Percentiles rank a stretch among this genome's conserved stretches.
Evolutionary conservation across 2,888 invertebrate species (phyloP).

Genomic region (Zaprionus obscuricornis): DNA sequence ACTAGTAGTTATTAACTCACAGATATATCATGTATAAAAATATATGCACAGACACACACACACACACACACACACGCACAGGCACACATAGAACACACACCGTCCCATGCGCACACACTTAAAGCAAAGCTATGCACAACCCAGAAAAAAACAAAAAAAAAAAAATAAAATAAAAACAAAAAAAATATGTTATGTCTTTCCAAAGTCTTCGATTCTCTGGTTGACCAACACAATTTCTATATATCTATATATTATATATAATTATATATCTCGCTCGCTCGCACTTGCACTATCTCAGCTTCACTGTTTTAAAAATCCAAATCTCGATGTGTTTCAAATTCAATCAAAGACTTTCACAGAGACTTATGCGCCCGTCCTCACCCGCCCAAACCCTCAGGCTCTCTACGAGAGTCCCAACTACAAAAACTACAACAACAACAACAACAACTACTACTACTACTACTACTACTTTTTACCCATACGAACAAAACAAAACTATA

Average conservation of each 20-base stretch:
- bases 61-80: slow-evolving; percentile 1
- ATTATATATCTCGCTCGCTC: not conserved
- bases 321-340: slow-evolving; percentile 47
- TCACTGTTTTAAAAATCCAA: no score
- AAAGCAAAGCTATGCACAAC: slow-evolving; percentile 46
- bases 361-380: slow-evolving; percentile 52
- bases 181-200: slow-evolving; percentile 21
- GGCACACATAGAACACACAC: slow-evolving; percentile 19
- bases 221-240: not conserved
- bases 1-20: no score
- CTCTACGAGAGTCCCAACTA: slow-evolving; percentile 19
- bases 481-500: slow-evolving; percentile 25
- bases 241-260: no score
- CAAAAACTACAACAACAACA: no score
- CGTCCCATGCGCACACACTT: slow-evolving; percentile 53
- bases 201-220: slow-evolving; percentile 32
- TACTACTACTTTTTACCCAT: no score
- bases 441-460: no score
- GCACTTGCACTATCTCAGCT: not conserved
- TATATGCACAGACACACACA: slow-evolving; percentile 6
- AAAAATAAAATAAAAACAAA: no score
- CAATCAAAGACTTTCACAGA: slow-evolving; percentile 49
- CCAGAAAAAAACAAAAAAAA: slow-evolving; percentile 22
- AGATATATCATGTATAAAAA: not conserved
- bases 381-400: slow-evolving; percentile 47